phyloP scores from a whole-genome alignment of 2,888 invertebrate species.

The Scaptomyza reducta region DNA sequence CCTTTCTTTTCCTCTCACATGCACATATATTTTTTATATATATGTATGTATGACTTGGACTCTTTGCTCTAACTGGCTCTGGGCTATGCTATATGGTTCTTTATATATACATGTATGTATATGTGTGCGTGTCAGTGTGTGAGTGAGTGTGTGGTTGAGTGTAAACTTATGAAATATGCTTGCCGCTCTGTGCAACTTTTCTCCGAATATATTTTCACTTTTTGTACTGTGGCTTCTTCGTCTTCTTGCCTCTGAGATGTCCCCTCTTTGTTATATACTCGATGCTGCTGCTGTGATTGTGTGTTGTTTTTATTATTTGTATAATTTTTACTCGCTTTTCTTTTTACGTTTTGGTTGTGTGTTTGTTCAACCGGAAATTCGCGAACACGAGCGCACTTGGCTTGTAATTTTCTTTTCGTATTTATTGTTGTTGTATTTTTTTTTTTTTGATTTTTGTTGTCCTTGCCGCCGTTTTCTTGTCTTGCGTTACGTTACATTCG shows the following conservation, averaged over 20 bases:
- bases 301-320: slow-evolving; percentile 67
- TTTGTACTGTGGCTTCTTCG: slow-evolving; percentile 57
- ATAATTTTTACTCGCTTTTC: slow-evolving; percentile 57
- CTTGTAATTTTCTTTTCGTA: slow-evolving; percentile 60
- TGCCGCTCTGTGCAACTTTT: slow-evolving; percentile 61
- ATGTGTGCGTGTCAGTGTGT: slow-evolving; percentile 12
- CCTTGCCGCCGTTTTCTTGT: slow-evolving; percentile 59
- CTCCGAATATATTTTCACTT: slow-evolving; percentile 75
- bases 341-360: slow-evolving; percentile 68
- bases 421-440: slow-evolving; percentile 17
- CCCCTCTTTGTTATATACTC: slow-evolving; percentile 45
- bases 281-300: slow-evolving; percentile 29
- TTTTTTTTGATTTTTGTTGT: slow-evolving; percentile 36
- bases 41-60: slow-evolving; percentile 36
- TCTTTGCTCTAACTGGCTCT: slow-evolving; percentile 41
- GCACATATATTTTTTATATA: not conserved
- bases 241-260: slow-evolving; percentile 26
- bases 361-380: slow-evolving; percentile 83
- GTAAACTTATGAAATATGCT: slow-evolving; percentile 78
- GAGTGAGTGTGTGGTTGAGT: slow-evolving; percentile 32
- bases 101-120: slow-evolving; percentile 4
- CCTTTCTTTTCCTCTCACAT: slow-evolving; percentile 17
- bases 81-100: slow-evolving; percentile 55
- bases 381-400: slow-evolving; percentile 76
- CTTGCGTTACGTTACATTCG: slow-evolving; percentile 59